Conservation (phyloP, 2,888 invertebrate species). For the Chelonus formosanus region DNA sequence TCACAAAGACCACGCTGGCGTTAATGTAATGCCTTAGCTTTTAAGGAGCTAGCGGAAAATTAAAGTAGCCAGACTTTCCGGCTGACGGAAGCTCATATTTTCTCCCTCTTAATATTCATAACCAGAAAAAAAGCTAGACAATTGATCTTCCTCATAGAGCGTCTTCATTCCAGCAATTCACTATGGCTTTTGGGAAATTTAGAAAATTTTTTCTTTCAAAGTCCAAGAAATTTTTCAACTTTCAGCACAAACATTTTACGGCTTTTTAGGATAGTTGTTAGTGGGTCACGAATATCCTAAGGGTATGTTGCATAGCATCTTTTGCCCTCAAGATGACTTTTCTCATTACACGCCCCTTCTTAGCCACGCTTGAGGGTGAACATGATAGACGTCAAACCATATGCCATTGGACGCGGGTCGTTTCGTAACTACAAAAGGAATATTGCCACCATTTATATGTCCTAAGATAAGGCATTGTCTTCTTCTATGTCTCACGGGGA, state of each 20-base stretch:
- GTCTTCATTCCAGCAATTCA: slow-evolving; percentile 24
- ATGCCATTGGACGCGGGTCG: slow-evolving; percentile 42
- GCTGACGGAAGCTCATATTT: slow-evolving; percentile 46
- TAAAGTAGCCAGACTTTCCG: slow-evolving; percentile 53
- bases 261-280: background rate
- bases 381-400: slow-evolving; percentile 42
- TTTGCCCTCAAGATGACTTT: slow-evolving; percentile 37
- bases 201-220: slow-evolving; percentile 7
- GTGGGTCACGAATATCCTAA: slow-evolving; percentile 22
- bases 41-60: slow-evolving; percentile 54
- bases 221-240: slow-evolving; percentile 15
- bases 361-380: slow-evolving; percentile 24
- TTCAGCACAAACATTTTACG: background rate
- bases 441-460: slow-evolving; percentile 45
- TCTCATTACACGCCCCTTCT: slow-evolving; percentile 37
- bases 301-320: slow-evolving; percentile 22
- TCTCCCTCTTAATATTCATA: slow-evolving; percentile 54
- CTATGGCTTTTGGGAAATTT: background rate
- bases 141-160: slow-evolving; percentile 43
- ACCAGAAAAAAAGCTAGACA: slow-evolving; percentile 44
- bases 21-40: slow-evolving; percentile 42
- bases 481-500: slow-evolving; percentile 26
- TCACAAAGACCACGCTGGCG: slow-evolving; percentile 37
- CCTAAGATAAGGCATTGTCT: slow-evolving; percentile 39
- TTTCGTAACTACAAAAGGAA: slow-evolving; percentile 42